Evolutionary conservation across 1,140 invertebrate genomes (phyloP).

Genomic region (Micrasema longulum): DNA sequence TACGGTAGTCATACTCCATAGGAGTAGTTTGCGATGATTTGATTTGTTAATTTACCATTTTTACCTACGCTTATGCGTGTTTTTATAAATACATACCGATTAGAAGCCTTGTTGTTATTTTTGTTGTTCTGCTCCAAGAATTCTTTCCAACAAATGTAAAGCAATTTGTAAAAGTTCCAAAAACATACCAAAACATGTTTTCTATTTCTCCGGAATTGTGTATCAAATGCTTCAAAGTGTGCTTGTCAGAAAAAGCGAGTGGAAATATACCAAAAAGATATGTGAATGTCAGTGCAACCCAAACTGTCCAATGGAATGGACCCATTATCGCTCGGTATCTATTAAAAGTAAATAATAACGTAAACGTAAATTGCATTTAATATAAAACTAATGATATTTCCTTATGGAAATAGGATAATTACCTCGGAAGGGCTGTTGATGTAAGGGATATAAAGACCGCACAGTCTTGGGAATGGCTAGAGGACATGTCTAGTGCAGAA

Average conservation of each 20-base stretch:
- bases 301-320: conserved; percentile 82
- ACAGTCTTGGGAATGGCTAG: conserved; percentile 76
- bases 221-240: conserved; percentile 72
- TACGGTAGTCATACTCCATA: too few relatives aligned
- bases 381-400: too few relatives aligned
- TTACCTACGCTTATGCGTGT: too few relatives aligned
- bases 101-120: conserved; percentile 74
- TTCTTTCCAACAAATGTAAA: conserved; percentile 77
- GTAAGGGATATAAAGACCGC: conserved; percentile 79
- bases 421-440: conserved; percentile 80
- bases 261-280: conserved; percentile 80
- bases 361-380: background rate
- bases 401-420: conserved; percentile 24
- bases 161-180: conserved; percentile 84
- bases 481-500: conserved; percentile 69
- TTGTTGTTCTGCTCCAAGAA: conserved; percentile 76
- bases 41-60: too few relatives aligned
- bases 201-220: conserved; percentile 76
- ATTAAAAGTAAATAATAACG: conserved; percentile 50
- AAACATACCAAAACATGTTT: conserved; percentile 85
- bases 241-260: conserved; percentile 76
- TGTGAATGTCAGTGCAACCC: conserved; percentile 75
- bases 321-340: conserved; percentile 85
- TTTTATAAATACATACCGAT: conserved; percentile 68
- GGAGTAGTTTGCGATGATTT: too few relatives aligned